A percentile compares a stretch with the other conserved stretches of the same genome.
Evolutionary conservation across 1,140 invertebrate genomes (phyloP).

Genomic region (Mycetomoellerius zeteki): DNA sequence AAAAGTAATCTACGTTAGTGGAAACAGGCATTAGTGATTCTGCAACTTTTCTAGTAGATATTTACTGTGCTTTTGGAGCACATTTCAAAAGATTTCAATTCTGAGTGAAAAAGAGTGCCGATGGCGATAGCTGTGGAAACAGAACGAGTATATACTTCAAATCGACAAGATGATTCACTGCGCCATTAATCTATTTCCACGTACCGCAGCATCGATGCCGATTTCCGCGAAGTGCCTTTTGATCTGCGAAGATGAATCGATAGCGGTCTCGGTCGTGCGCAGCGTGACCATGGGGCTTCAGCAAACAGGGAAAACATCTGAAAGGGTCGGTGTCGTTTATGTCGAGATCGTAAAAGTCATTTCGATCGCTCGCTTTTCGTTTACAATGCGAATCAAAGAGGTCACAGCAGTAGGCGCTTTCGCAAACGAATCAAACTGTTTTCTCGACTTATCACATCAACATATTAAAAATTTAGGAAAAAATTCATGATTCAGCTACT

Average conservation of each 20-base stretch:
- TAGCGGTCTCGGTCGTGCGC: constrained; percentile 47
- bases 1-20: too few relatives aligned
- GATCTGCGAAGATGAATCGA: constrained; percentile 82
- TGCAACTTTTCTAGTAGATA: not conserved
- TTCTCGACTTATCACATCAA: not conserved
- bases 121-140: constrained; percentile 56
- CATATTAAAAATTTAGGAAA: not conserved
- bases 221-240: constrained; percentile 83
- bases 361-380: constrained; percentile 44
- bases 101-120: constrained; percentile 46
- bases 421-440: not conserved
- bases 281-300: constrained; percentile 55
- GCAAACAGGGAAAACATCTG: constrained; percentile 57
- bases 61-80: not conserved
- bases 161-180: constrained; percentile 82
- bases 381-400: constrained; percentile 62
- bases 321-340: constrained; percentile 42
- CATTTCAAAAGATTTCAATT: constrained; percentile 16
- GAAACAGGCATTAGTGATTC: not conserved
- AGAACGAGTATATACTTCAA: constrained; percentile 65
- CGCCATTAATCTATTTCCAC: constrained; percentile 83
- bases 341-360: constrained; percentile 62
- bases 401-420: not conserved
- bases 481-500: not conserved
- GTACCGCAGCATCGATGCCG: constrained; percentile 68